Percentiles rank a stretch among this genome's conserved stretches.
Conservation (phyloP, 2,113 vertebrate species). For the Cottus gobio region DNA sequence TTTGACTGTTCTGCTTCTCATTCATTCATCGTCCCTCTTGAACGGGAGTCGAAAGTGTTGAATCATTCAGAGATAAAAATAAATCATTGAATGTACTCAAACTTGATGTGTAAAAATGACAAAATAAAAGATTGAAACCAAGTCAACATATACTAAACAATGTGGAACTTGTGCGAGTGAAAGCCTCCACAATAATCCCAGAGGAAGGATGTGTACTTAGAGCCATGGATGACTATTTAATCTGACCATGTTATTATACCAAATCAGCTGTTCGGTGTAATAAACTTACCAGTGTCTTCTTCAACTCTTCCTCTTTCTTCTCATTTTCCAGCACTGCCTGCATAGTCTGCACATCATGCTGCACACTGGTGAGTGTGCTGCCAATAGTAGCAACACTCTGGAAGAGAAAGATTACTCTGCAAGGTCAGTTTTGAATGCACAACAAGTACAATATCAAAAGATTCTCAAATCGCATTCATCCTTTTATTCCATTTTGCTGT, state of each 20-base stretch:
- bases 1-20: neutral
- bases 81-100: neutral
- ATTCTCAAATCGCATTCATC: neutral
- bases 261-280: neutral
- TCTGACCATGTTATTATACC: neutral
- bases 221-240: neutral
- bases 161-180: neutral
- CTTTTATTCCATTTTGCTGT: neutral
- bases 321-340: constrained; percentile 89
- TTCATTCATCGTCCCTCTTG: neutral
- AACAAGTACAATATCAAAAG: neutral
- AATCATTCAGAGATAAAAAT: neutral
- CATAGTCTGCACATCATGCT: constrained; percentile 92
- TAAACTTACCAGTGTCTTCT: constrained; percentile 86
- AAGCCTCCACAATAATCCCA: neutral
- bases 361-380: constrained; percentile 93
- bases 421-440: neutral
- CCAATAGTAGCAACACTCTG: constrained; percentile 97
- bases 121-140: neutral
- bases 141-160: neutral
- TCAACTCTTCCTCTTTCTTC: constrained; percentile 85
- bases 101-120: neutral
- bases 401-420: constrained; percentile 21
- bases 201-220: neutral
- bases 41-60: neutral